A percentile compares a stretch with the other conserved stretches of the same genome.
Conservation (phyloP, 2,797 vertebrate species). For the Poeciliopsis paucimaculata region DNA sequence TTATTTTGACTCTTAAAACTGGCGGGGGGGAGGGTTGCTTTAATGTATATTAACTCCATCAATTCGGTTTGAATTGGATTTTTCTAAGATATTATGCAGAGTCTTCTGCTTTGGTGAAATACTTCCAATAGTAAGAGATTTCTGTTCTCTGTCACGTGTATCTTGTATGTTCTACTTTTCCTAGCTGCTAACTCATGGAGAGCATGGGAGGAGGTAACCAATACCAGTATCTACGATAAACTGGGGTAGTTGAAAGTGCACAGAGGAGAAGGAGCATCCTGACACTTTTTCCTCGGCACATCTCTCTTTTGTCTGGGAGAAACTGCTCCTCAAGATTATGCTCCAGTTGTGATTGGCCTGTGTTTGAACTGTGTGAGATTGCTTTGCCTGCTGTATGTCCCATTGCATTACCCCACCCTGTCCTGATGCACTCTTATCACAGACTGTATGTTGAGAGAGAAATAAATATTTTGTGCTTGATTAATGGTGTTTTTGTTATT, state of each 20-base stretch:
- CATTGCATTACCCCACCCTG: slow-evolving; percentile 79
- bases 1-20: slow-evolving; percentile 67
- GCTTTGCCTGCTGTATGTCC: slow-evolving; percentile 84
- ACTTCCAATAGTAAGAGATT: slow-evolving; percentile 89
- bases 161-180: slow-evolving; percentile 79
- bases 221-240: slow-evolving; percentile 48
- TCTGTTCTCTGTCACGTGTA: slow-evolving; percentile 88
- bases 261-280: slow-evolving; percentile 18
- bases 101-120: slow-evolving; percentile 86
- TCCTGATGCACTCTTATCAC: slow-evolving; percentile 84
- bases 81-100: slow-evolving; percentile 88
- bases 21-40: slow-evolving; percentile 68
- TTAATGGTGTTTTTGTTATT: slow-evolving; percentile 54
- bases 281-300: slow-evolving; percentile 32
- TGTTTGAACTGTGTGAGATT: slow-evolving; percentile 80
- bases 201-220: slow-evolving; percentile 75
- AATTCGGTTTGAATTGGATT: slow-evolving; percentile 90
- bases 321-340: slow-evolving; percentile 67
- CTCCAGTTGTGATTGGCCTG: slow-evolving; percentile 67
- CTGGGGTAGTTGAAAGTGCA: slow-evolving; percentile 48
- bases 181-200: slow-evolving; percentile 75
- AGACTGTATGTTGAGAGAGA: slow-evolving; percentile 88
- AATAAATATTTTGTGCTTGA: slow-evolving; percentile 98
- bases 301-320: slow-evolving; percentile 47
- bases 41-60: slow-evolving; percentile 82